Evolutionary conservation across 2,888 invertebrate genomes (phyloP), one percentile per base, ranked within the genome.

Genomic region (Mycalesis mineus): DNA sequence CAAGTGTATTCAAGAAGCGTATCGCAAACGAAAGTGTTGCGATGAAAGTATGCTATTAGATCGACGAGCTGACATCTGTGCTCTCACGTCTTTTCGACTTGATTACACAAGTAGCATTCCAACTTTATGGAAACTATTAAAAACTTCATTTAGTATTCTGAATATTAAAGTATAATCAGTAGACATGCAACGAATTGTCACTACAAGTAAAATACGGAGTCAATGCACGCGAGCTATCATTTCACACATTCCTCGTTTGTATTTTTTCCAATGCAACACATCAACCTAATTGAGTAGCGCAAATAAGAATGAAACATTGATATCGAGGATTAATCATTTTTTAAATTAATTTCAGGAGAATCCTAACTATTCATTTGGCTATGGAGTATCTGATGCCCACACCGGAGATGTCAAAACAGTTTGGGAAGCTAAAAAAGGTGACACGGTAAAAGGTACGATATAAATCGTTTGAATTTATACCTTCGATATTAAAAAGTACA

Each of bases 381-480:
- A 93, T 70, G 92, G 92, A 53, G 92, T 92, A 13, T 86, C 92
- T 65, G 92, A 92, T 71, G 80, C 81, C 13, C 84, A 86, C 55
- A 92, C 92, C 17, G 92, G 92, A 13, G 92, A 93, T 58, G 78
- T 92, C 2, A 92, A 93, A 68, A 84, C 90, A 52, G 92, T 91
- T 59, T 92, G 92, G 92, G 92, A 93, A 73, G 83, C 91, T 51
- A 92, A 91, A 71, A 88, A 92, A 70, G 92, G 92, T 68, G 91
- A 92, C 74, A 85, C 83, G 65, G 91, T 92, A 29, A 91, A 89
- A 81, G 93, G 90, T 90, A 68, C 47, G 15, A 49, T n/a, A 7
- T 14, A 28, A 28, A 4, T n/a, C n/a, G n/a, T n/a, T n/a, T n/a
- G n/a, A n/a, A n/a, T 29, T 29, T 29, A 29, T 29, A 7, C 29